phyloP scores from a whole-genome alignment of 2,113 vertebrate species.

The Romanogobio albipinnatus region DNA sequence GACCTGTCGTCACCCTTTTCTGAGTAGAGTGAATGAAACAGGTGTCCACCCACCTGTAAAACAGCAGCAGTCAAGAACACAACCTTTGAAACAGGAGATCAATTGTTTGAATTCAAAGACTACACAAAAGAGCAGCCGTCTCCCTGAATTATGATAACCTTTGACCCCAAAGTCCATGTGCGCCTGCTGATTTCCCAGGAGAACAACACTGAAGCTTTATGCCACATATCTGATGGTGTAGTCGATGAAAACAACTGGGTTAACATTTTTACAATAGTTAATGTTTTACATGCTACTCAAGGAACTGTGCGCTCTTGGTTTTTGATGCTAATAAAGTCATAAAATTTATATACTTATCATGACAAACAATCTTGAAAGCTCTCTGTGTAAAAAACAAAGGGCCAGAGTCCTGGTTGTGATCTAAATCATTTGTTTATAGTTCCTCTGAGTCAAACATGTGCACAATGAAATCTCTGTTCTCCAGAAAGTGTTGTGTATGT shows the following conservation, averaged over 20 bases:
- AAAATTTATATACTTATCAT: constrained; percentile 33
- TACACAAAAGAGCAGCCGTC: constrained; percentile 8
- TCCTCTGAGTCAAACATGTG: constrained; percentile 62
- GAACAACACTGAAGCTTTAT: neutral
- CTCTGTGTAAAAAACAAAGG: constrained; percentile 51
- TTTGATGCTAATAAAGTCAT: constrained; percentile 49
- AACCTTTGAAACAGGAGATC: constrained; percentile 44
- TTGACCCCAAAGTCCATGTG: neutral
- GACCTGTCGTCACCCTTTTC: constrained; percentile 13
- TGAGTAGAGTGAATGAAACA: neutral
- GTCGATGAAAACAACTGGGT: neutral
- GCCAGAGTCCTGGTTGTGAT: constrained; percentile 49
- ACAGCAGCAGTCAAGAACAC: constrained; percentile 15
- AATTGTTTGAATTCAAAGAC: constrained; percentile 26
- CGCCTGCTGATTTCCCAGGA: constrained; percentile 1
- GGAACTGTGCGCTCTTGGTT: neutral
- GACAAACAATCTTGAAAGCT: constrained; percentile 50
- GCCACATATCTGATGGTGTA: neutral
- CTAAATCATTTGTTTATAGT: constrained; percentile 58
- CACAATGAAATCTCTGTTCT: constrained; percentile 57
- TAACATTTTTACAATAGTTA: constrained; percentile 12
- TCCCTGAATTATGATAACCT: constrained; percentile 24
- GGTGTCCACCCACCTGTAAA: constrained; percentile 29
- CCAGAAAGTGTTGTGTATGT: constrained; percentile 51
- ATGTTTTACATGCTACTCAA: constrained; percentile 1